These are phyloP conservation scores for Lissocephala sabroskyi DNA, from an alignment of 2,888 invertebrate genomes.

Conservation along the genomic window DNA sequence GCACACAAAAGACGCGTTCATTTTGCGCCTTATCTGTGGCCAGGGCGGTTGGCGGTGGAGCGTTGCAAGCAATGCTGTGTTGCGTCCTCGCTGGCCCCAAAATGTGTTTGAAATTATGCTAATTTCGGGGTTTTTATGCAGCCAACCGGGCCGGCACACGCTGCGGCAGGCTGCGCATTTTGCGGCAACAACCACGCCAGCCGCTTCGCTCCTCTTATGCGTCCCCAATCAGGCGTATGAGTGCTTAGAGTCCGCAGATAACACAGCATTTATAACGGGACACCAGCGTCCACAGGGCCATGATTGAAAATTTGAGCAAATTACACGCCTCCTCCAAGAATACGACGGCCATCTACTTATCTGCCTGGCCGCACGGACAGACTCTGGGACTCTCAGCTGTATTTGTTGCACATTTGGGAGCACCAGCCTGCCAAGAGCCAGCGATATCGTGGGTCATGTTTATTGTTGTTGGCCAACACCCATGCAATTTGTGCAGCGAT, in stretches of 20 bases:
- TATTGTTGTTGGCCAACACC: constrained; percentile 21
- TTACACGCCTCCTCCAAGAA: constrained; percentile 19
- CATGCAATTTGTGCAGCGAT: constrained; percentile 32
- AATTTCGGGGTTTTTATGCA: constrained; percentile 57
- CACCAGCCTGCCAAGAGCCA: constrained; percentile 1
- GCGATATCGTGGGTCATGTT: too few species aligned
- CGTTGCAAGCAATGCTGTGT: constrained; percentile 41
- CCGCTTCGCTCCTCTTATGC: constrained; percentile 18
- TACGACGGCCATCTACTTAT: constrained; percentile 38
- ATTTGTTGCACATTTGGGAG: constrained; percentile 4
- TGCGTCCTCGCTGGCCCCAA: background rate
- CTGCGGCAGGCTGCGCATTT: constrained; percentile 29
- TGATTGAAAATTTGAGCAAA: constrained; percentile 49
- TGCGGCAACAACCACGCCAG: constrained; percentile 17
- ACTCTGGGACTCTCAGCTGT: too few species aligned
- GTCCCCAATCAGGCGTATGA: constrained; percentile 10
- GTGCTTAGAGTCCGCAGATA: constrained; percentile 31
- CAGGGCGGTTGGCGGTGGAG: background rate
- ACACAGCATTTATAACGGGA: constrained; percentile 45
- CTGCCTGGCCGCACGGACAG: too few species aligned
- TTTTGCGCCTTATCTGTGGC: constrained; percentile 53
- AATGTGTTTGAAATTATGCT: constrained; percentile 51
- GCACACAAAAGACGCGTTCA: constrained; percentile 37
- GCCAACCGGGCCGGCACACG: constrained; percentile 26
- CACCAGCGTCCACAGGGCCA: background rate